These are phyloP conservation scores for Rhinogobio ventralis DNA, from an alignment of 2,797 vertebrate species.

Conservation along the genomic window DNA sequence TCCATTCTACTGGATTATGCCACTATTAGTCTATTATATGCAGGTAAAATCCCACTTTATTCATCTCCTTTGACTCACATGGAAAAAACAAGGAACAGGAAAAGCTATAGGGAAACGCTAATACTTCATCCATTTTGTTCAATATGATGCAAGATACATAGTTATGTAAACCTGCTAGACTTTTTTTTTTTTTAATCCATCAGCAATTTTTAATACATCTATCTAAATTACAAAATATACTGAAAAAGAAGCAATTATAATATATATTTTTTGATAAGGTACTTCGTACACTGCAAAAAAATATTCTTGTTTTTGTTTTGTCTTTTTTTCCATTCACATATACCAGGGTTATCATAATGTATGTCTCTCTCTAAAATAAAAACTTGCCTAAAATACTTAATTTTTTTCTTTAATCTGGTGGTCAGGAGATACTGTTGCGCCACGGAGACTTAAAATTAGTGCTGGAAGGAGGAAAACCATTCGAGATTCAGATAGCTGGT, in stretches of 20 bases:
- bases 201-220: slow-evolving; percentile 79
- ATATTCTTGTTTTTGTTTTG: slow-evolving; percentile 76
- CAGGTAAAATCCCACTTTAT: slow-evolving; percentile 64
- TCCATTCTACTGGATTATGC: slow-evolving; percentile 68
- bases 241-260: slow-evolving; percentile 82
- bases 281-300: slow-evolving; percentile 86
- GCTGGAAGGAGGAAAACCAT: slow-evolving; percentile 66
- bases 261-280: slow-evolving; percentile 77
- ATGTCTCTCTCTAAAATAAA: slow-evolving; percentile 70
- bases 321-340: slow-evolving; percentile 82
- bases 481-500: slow-evolving; percentile 5
- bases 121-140: slow-evolving; percentile 82
- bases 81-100: slow-evolving; percentile 71
- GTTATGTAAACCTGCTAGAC: slow-evolving; percentile 82
- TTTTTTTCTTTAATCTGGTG: slow-evolving; percentile 53
- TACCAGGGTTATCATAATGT: slow-evolving; percentile 81
- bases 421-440: slow-evolving; percentile 53
- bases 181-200: slow-evolving; percentile 67
- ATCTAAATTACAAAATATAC: slow-evolving; percentile 80
- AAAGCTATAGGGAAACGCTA: slow-evolving; percentile 77
- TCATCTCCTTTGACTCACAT: slow-evolving; percentile 69
- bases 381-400: slow-evolving; percentile 64
- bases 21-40: slow-evolving; percentile 70
- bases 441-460: slow-evolving; percentile 64
- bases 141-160: slow-evolving; percentile 77